phyloP scores from a whole-genome alignment of 2,113 vertebrate species.

The Nettapus auritus region DNA sequence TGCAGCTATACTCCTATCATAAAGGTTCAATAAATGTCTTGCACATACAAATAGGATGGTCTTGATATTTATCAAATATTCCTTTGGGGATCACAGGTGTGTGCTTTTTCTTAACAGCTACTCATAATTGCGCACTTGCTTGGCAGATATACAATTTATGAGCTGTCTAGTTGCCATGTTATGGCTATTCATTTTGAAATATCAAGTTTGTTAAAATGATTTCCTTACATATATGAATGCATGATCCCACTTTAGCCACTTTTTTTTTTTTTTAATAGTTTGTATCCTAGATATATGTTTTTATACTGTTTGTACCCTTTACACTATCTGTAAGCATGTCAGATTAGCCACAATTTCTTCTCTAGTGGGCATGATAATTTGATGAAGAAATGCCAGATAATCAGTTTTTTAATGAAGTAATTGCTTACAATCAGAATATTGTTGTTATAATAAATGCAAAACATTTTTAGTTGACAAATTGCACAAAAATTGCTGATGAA shows the following conservation, averaged over 20 bases:
- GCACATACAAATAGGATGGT: not conserved
- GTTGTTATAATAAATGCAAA: not conserved
- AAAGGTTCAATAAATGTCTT: slow-evolving; percentile 17
- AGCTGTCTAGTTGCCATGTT: not conserved
- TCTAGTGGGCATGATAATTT: not conserved
- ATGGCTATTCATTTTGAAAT: not conserved
- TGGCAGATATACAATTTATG: not conserved
- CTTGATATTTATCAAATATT: not conserved
- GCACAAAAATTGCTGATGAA: not conserved
- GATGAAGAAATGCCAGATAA: not conserved
- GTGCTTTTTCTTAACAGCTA: not conserved
- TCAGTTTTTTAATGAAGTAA: not conserved
- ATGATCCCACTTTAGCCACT: not conserved
- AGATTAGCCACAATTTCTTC: not conserved
- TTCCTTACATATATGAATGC: not conserved
- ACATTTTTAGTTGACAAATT: not conserved
- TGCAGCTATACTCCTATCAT: not conserved
- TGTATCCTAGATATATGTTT: not conserved
- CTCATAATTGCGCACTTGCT: not conserved
- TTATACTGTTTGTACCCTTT: not conserved
- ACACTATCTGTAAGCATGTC: not conserved
- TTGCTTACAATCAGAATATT: not conserved
- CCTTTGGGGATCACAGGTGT: not conserved
- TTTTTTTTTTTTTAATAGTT: not conserved
- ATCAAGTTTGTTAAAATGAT: not conserved